Percentiles rank a stretch among this genome's conserved stretches.
These are phyloP conservation scores for Erebia palarica DNA, from an alignment of 2,888 invertebrate genomes.

Conservation along the genomic window DNA sequence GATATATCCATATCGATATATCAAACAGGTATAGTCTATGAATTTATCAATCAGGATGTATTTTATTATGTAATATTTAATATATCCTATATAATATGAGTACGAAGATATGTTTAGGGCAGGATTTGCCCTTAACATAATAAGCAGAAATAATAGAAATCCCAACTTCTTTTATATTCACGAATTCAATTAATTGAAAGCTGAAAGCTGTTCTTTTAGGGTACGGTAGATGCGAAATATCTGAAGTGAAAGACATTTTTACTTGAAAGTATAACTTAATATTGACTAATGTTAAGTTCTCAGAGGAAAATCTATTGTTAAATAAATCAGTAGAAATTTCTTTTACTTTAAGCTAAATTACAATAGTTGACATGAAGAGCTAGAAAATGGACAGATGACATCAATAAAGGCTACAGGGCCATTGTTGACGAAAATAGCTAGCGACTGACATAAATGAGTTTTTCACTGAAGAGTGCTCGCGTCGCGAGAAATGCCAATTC, in stretches of 20 bases:
- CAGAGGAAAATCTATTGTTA: constrained; percentile 16
- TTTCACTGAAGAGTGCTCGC: constrained; percentile 18
- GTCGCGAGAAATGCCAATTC: constrained; percentile 24
- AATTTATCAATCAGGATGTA: too few species aligned
- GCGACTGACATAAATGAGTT: constrained; percentile 31
- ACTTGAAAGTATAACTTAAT: constrained; percentile 30
- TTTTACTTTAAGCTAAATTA: background rate
- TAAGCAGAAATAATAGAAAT: constrained; percentile 2
- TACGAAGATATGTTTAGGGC: background rate
- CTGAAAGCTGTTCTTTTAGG: constrained; percentile 53
- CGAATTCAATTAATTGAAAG: constrained; percentile 53
- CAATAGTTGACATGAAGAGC: constrained; percentile 9
- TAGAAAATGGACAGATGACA: constrained; percentile 32
- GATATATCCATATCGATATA: too few species aligned
- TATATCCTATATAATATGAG: too few species aligned
- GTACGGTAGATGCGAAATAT: constrained; percentile 21
- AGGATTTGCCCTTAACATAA: background rate
- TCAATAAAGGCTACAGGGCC: constrained; percentile 29
- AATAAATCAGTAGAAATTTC: constrained; percentile 22
- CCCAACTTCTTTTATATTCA: constrained; percentile 13
- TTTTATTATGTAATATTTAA: too few species aligned
- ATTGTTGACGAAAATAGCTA: constrained; percentile 36
- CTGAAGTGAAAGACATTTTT: constrained; percentile 28
- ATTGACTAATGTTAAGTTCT: constrained; percentile 23
- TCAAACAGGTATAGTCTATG: too few species aligned